Evolutionary conservation across 2,888 invertebrate species (phyloP).

Genomic region (Harpagoxenus sublaevis): DNA sequence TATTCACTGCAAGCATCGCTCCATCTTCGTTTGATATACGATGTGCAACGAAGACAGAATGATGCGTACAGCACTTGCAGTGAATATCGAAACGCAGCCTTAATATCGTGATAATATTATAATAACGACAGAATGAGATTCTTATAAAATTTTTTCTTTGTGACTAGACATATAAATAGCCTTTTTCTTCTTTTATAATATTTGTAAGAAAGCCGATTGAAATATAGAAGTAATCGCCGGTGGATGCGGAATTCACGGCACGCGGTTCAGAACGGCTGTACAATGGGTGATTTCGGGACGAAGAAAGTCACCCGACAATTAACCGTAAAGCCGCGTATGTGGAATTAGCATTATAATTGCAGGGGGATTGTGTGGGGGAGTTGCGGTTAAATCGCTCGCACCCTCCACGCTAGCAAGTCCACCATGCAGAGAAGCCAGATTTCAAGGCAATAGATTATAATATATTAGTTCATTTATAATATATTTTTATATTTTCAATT

Average conservation of each 20-base stretch:
- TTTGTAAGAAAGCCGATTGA: conserved; percentile 6
- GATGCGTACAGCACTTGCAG: no score
- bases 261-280: not conserved
- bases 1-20: not conserved
- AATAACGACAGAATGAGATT: not conserved
- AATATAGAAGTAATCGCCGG: not conserved
- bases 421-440: conserved; percentile 20
- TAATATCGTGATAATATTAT: not conserved
- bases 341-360: conserved; percentile 76
- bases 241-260: not conserved
- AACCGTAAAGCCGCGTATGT: conserved; percentile 67
- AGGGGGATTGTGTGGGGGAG: conserved; percentile 59
- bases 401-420: conserved; percentile 17
- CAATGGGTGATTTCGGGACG: conserved; percentile 48
- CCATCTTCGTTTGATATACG: no score
- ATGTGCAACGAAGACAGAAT: no score
- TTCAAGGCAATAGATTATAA: no score
- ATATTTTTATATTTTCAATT: no score
- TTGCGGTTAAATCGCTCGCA: conserved; percentile 65
- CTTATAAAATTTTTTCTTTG: conserved; percentile 1
- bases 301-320: conserved; percentile 72
- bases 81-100: no score
- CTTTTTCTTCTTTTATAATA: not conserved
- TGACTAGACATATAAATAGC: not conserved
- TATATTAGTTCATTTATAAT: no score